phyloP scores from a whole-genome alignment of 2,888 invertebrate species.

The Pseudococcus jackbeardsleyi region DNA sequence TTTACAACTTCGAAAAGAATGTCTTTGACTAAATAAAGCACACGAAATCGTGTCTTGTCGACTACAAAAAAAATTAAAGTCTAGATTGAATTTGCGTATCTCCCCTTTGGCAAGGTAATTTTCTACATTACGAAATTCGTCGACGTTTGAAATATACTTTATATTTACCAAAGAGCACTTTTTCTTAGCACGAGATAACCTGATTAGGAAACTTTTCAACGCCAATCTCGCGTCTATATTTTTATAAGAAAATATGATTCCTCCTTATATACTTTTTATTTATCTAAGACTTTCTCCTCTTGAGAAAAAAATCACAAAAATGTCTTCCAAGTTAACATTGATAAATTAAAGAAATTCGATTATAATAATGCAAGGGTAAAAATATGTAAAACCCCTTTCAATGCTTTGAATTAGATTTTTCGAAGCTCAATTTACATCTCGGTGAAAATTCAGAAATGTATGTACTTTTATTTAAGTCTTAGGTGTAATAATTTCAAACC shows the following conservation, averaged over 20 bases:
- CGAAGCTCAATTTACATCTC: too few relatives aligned
- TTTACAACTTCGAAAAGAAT: neutral
- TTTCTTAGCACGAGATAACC: neutral
- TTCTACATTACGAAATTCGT: neutral
- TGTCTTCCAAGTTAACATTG: neutral
- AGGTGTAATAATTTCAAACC: neutral
- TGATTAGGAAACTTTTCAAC: constrained; percentile 27
- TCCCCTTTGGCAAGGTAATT: neutral
- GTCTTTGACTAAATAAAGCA: neutral
- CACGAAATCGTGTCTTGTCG: neutral
- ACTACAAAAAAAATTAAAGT: neutral
- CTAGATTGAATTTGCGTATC: neutral
- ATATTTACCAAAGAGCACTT: neutral
- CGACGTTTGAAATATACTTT: neutral
- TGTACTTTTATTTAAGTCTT: neutral
- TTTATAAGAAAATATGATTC: neutral
- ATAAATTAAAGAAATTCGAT: constrained; percentile 6
- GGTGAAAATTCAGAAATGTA: too few relatives aligned
- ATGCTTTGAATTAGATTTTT: too few relatives aligned
- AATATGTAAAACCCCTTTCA: too few relatives aligned
- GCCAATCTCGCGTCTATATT: neutral
- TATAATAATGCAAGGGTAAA: neutral
- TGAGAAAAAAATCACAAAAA: neutral
- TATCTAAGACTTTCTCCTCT: neutral
- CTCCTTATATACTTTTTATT: neutral